A percentile compares a stretch with the other conserved stretches of the same genome.
These are phyloP conservation scores for Zapornia atra DNA, from an alignment of 2,113 vertebrate genomes.

Conservation along the genomic window DNA sequence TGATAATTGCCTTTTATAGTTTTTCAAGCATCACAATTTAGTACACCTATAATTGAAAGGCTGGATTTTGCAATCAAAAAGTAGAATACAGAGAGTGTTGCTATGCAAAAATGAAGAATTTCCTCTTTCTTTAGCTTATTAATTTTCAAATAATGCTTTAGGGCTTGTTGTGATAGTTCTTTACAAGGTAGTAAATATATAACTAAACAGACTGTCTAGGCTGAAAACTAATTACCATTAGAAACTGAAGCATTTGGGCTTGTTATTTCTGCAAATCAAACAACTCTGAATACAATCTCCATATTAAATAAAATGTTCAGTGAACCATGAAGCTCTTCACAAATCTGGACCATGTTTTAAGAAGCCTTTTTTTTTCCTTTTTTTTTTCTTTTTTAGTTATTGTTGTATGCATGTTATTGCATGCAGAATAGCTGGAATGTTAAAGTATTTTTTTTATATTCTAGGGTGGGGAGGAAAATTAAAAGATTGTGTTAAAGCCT, in stretches of 20 bases:
- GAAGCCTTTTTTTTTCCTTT: not conserved
- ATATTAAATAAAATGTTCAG: conserved; percentile 73
- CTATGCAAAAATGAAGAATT: conserved; percentile 81
- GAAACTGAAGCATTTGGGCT: conserved; percentile 79
- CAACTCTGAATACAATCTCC: conserved; percentile 76
- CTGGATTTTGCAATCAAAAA: conserved; percentile 82
- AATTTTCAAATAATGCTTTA: conserved; percentile 86
- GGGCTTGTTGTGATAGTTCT: conserved; percentile 85
- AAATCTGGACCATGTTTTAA: conserved; percentile 63
- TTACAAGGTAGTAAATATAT: conserved; percentile 83
- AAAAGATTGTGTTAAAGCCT: not conserved
- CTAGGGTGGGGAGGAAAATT: not conserved
- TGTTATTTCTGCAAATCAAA: conserved; percentile 83
- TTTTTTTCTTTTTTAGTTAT: conserved; percentile 6
- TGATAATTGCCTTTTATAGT: conserved; percentile 85
- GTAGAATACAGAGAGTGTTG: conserved; percentile 75
- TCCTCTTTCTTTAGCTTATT: conserved; percentile 84
- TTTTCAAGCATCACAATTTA: conserved; percentile 80
- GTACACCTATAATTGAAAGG: conserved; percentile 85
- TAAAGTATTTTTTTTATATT: conserved; percentile 10
- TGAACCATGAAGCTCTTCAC: conserved; percentile 63
- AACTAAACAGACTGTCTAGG: conserved; percentile 83
- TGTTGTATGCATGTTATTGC: conserved; percentile 9
- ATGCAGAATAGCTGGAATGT: conserved; percentile 42
- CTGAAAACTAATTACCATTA: conserved; percentile 84